A percentile compares a stretch with the other conserved stretches of the same genome.
Evolutionary conservation across 2,113 vertebrate genomes (phyloP).

Genomic region (Seriola dumerili): DNA sequence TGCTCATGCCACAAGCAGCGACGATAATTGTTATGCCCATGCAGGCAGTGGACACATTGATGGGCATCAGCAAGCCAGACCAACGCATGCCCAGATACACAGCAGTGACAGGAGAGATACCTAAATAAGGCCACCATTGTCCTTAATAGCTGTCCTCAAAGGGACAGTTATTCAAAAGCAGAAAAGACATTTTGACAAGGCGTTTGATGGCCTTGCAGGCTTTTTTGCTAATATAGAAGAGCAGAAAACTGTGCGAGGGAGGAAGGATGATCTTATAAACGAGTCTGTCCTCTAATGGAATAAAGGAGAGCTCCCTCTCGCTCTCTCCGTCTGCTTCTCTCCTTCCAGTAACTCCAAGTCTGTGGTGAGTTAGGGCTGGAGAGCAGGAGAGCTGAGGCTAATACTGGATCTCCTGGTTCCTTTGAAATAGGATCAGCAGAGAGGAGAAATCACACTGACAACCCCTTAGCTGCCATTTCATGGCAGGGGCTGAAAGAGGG

Average conservation of each 20-base stretch:
- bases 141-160: constrained; percentile 71
- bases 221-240: constrained; percentile 42
- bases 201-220: constrained; percentile 69
- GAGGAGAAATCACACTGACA: constrained; percentile 81
- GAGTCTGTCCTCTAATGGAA: constrained; percentile 78
- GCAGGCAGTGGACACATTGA: constrained; percentile 87
- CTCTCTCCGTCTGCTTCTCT: constrained; percentile 62
- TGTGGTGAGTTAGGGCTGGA: constrained; percentile 72
- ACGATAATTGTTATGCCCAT: constrained; percentile 92
- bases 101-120: constrained; percentile 78
- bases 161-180: constrained; percentile 59
- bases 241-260: constrained; percentile 50
- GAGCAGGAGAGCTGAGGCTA: constrained; percentile 76
- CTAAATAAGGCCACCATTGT: constrained; percentile 81
- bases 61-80: constrained; percentile 83
- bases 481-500: constrained; percentile 73
- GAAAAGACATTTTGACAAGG: constrained; percentile 71
- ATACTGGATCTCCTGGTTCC: constrained; percentile 80
- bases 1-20: constrained; percentile 85
- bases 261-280: constrained; percentile 75
- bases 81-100: constrained; percentile 86
- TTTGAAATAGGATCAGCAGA: constrained; percentile 85
- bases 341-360: constrained; percentile 70
- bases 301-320: constrained; percentile 66
- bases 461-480: constrained; percentile 81